Evolutionary conservation across 1,140 invertebrate species (phyloP).

Genomic region (Plectrocnemia conspersa): DNA sequence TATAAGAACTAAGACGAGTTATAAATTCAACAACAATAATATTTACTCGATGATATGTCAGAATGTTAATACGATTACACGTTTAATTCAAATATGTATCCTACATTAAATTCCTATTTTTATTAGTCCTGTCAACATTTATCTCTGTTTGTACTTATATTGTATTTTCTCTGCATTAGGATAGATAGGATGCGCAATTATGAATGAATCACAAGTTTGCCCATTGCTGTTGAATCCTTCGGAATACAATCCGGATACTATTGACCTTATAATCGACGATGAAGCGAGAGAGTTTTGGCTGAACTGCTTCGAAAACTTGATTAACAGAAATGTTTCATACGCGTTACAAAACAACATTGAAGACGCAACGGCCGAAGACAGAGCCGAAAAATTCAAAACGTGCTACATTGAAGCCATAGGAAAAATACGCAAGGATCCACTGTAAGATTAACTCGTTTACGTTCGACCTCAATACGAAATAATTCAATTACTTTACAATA

Average conservation of each 20-base stretch:
- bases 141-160: no score
- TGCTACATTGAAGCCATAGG: slow-evolving; percentile 78
- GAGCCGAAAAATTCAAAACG: slow-evolving; percentile 77
- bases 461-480: no score
- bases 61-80: no score
- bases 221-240: slow-evolving; percentile 47
- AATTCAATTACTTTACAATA: no score
- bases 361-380: slow-evolving; percentile 66
- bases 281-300: slow-evolving; percentile 92
- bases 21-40: no score
- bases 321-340: slow-evolving; percentile 67
- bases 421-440: slow-evolving; percentile 72
- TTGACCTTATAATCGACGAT: slow-evolving; percentile 78
- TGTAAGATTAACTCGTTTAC: slow-evolving; percentile 59
- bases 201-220: slow-evolving; percentile 37
- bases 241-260: slow-evolving; percentile 80
- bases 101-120: no score
- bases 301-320: slow-evolving; percentile 79
- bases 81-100: no score
- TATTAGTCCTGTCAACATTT: no score
- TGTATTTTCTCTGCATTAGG: no score
- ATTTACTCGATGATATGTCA: no score
- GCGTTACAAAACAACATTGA: slow-evolving; percentile 74
- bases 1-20: no score
- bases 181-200: no score